These are phyloP conservation scores for Lasioglossum leucozonium DNA, from an alignment of 2,888 invertebrate genomes.

Conservation along the genomic window DNA sequence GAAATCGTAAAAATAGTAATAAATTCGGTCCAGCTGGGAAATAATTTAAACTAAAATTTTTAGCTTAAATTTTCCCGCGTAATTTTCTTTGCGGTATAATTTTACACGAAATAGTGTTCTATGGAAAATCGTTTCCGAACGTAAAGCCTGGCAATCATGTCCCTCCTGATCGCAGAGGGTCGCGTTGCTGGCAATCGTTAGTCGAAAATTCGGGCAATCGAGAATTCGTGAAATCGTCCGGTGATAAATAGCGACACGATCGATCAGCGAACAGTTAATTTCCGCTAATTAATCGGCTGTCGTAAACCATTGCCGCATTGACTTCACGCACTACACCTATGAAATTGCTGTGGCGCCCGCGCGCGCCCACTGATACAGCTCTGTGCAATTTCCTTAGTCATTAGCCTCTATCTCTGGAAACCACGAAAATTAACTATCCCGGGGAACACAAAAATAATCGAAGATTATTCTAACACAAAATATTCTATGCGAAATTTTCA, in stretches of 20 bases:
- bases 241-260: conserved; percentile 14
- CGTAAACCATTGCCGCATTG: conserved; percentile 5
- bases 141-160: not conserved
- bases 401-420: not conserved
- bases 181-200: not conserved
- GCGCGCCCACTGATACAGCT: not conserved
- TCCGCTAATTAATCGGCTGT: conserved; percentile 20
- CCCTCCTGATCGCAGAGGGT: not conserved
- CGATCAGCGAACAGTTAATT: conserved; percentile 16
- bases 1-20: not conserved
- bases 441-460: too few relatives aligned
- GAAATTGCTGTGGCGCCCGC: not conserved
- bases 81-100: not conserved
- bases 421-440: not conserved
- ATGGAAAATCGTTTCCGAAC: not conserved
- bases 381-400: not conserved
- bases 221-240: conserved; percentile 7
- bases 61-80: not conserved
- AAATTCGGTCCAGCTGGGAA: not conserved
- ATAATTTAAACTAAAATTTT: not conserved
- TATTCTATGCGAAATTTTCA: not conserved
- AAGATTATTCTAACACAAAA: too few relatives aligned
- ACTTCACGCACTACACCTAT: conserved; percentile 14
- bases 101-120: not conserved
- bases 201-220: conserved; percentile 12